Percentiles rank a stretch among this genome's conserved stretches.
These are phyloP conservation scores for Meleagris gallopavo DNA, from an alignment of 2,113 vertebrate genomes.

Conservation along the genomic window DNA sequence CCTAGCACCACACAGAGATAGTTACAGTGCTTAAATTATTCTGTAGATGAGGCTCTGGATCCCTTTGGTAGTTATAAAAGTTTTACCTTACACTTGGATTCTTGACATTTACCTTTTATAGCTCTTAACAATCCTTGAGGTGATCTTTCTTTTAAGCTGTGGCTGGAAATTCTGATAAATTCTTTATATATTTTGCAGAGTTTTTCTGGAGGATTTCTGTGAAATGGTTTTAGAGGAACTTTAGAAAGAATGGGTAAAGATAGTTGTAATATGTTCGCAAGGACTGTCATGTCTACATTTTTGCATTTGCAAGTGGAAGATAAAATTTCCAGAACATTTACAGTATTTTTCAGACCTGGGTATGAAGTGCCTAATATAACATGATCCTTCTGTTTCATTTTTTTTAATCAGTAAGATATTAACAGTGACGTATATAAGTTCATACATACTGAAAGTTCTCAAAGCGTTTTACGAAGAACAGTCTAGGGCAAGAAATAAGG, in stretches of 20 bases:
- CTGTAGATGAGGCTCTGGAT: background rate
- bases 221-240: background rate
- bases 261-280: background rate
- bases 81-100: background rate
- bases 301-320: background rate
- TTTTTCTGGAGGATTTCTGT: background rate
- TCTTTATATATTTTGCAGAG: background rate
- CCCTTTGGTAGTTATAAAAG: background rate
- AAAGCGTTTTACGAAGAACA: background rate
- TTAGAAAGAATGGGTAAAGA: background rate
- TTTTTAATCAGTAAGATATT: background rate
- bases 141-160: slow-evolving; percentile 7
- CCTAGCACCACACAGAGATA: background rate
- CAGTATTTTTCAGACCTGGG: background rate
- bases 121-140: background rate
- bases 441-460: background rate
- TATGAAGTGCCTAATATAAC: background rate
- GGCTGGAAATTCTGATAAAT: background rate
- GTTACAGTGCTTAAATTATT: background rate
- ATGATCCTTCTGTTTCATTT: background rate
- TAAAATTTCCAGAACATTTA: background rate
- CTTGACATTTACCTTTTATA: background rate
- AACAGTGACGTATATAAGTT: background rate
- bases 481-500: background rate
- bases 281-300: background rate